These are phyloP conservation scores for Hypomecis punctinalis DNA, from an alignment of 2,888 invertebrate genomes.

Conservation along the genomic window DNA sequence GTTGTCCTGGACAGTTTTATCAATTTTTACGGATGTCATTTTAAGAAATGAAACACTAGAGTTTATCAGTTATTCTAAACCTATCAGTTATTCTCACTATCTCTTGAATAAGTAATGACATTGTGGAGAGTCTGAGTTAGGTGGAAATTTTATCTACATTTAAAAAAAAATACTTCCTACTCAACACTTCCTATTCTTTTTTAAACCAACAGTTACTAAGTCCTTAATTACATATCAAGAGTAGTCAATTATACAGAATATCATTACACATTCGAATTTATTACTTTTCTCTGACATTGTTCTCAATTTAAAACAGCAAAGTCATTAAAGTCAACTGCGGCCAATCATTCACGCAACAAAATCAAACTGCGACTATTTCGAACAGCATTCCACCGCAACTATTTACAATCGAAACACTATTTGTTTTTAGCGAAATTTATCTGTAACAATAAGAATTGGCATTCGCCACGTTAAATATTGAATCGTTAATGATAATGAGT, in stretches of 20 bases:
- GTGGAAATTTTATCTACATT: too few species aligned
- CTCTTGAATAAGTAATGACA: too few species aligned
- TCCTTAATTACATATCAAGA: neutral
- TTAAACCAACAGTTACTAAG: too few species aligned
- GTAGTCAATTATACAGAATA: neutral
- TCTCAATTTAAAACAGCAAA: conserved; percentile 37
- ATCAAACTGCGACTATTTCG: conserved; percentile 37
- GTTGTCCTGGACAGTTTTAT: too few species aligned
- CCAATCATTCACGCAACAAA: conserved; percentile 38
- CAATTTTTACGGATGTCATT: too few species aligned
- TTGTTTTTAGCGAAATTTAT: conserved; percentile 54
- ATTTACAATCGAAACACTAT: conserved; percentile 49
- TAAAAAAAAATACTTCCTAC: too few species aligned
- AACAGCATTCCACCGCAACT: conserved; percentile 39
- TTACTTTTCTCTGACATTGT: conserved; percentile 23
- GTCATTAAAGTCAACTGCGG: conserved; percentile 42
- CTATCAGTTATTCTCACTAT: too few species aligned
- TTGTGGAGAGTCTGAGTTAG: too few species aligned
- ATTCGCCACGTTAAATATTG: conserved; percentile 57
- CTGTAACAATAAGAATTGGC: conserved; percentile 53
- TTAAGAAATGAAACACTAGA: too few species aligned
- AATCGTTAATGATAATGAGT: conserved; percentile 53
- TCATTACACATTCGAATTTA: conserved; percentile 8
- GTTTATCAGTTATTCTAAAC: too few species aligned
- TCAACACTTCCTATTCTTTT: too few species aligned